Percentiles rank a stretch among this genome's conserved stretches.
Conservation (phyloP, 2,888 invertebrate species). For the Margaritifera margaritifera region DNA sequence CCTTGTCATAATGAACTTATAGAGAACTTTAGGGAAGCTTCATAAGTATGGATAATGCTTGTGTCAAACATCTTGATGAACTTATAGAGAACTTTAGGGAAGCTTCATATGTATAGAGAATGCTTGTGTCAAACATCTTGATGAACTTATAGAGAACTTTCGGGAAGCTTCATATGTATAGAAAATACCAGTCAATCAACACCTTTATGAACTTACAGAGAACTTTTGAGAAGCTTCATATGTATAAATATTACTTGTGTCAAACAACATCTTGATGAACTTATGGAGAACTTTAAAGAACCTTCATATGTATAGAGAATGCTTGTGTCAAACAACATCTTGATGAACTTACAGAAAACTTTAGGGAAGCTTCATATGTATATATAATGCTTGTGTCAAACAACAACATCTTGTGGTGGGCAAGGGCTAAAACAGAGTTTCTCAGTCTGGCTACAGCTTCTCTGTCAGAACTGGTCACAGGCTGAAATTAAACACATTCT, state of each 20-base stretch:
- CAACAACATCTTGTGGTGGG: conserved; percentile 89
- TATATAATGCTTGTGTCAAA: conserved; percentile 95
- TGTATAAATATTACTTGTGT: conserved; percentile 75
- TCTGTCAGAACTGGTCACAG: conserved; percentile 82
- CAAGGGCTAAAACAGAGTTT: conserved; percentile 91
- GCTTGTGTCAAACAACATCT: no score
- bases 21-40: conserved; percentile 87
- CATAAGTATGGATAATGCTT: conserved; percentile 80
- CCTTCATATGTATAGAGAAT: conserved; percentile 92
- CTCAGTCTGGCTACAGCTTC: conserved; percentile 90
- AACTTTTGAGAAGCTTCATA: conserved; percentile 92
- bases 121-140: conserved; percentile 70
- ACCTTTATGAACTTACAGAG: conserved; percentile 76
- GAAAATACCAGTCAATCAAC: no score
- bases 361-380: conserved; percentile 90
- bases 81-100: conserved; percentile 85
- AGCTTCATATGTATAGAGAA: conserved; percentile 91
- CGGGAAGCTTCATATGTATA: conserved; percentile 92
- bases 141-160: conserved; percentile 80
- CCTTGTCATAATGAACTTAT: conserved; percentile 75
- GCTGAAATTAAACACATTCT: conserved; percentile 74
- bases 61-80: conserved; percentile 2
- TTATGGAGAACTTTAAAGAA: conserved; percentile 85
- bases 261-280: conserved; percentile 15
- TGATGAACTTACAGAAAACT: conserved; percentile 79